Evolutionary conservation across 2,797 vertebrate genomes (phyloP).

Genomic region (Microtus agrestis): DNA sequence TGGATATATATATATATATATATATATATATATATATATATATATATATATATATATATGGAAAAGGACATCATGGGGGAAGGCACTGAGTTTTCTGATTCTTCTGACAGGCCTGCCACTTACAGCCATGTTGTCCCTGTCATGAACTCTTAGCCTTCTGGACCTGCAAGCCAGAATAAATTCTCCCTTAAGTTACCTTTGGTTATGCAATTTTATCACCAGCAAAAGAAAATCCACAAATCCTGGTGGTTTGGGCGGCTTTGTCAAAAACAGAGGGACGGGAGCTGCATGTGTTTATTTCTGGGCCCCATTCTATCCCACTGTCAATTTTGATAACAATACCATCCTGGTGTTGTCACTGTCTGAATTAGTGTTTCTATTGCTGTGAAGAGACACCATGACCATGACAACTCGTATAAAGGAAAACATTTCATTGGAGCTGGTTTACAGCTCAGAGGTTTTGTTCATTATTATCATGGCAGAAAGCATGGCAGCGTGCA

Average conservation of each 20-base stretch:
- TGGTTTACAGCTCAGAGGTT: neutral
- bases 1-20: too few species aligned
- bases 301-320: neutral
- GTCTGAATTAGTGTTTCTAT: neutral
- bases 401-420: neutral
- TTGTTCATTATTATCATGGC: neutral
- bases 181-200: neutral
- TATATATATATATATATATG: neutral
- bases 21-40: too few species aligned
- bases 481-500: neutral
- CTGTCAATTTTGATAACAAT: neutral
- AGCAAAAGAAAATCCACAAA: neutral
- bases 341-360: neutral
- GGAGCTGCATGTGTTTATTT: neutral
- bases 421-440: neutral
- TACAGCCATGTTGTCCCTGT: neutral
- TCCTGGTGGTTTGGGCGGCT: neutral
- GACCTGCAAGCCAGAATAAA: neutral
- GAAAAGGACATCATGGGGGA: neutral
- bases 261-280: neutral
- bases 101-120: neutral
- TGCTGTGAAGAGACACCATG: neutral
- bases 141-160: neutral
- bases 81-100: neutral
- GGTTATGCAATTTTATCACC: neutral